Conservation (phyloP, 2,113 vertebrate genomes). For the Myotis lucifugus region DNA sequence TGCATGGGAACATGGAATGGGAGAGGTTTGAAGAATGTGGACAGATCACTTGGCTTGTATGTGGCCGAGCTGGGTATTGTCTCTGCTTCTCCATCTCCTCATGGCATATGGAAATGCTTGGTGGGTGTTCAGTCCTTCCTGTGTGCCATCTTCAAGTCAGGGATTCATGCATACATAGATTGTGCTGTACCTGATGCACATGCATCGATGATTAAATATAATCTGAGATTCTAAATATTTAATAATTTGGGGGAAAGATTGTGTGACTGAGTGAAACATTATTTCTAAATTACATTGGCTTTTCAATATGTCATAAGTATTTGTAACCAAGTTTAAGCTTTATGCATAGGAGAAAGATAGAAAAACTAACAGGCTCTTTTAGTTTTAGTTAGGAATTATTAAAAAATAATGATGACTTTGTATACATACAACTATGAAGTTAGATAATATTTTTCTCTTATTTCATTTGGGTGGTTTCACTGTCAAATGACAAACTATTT, state of each 20-base stretch:
- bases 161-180: neutral
- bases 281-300: conserved; percentile 12
- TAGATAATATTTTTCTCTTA: conserved; percentile 40
- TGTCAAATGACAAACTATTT: conserved; percentile 7
- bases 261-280: neutral
- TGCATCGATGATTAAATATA: neutral
- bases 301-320: conserved; percentile 16
- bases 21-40: neutral
- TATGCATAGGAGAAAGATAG: neutral
- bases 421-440: neutral
- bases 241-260: neutral
- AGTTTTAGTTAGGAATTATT: neutral
- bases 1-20: neutral
- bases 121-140: neutral
- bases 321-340: neutral
- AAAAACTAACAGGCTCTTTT: neutral
- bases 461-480: neutral
- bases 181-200: neutral
- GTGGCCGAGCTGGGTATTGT: neutral
- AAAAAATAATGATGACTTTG: neutral
- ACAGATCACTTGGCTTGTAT: neutral
- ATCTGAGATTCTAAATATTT: neutral
- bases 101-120: neutral
- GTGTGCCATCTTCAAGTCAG: neutral
- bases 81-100: neutral